Percentiles rank a stretch among this genome's conserved stretches.
Conservation (phyloP, 2,888 invertebrate species). For the Chrysodeixis includens region DNA sequence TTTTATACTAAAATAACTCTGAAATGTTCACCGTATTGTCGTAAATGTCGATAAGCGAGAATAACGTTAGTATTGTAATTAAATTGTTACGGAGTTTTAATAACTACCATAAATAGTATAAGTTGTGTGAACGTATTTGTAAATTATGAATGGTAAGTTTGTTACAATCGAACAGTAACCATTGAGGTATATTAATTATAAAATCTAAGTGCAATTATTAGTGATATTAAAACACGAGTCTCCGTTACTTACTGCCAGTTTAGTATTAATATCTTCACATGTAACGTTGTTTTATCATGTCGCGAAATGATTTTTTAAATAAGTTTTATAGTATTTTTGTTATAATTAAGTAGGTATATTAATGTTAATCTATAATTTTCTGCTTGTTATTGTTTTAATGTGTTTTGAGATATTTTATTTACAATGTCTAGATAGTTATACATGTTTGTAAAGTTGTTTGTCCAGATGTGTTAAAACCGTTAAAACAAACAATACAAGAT, state of each 20-base stretch:
- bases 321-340: neutral
- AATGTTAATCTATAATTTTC: neutral
- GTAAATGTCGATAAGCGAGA: neutral
- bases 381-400: neutral
- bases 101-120: neutral
- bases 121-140: neutral
- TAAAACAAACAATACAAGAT: too few relatives aligned
- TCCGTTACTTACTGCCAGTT: neutral
- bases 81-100: neutral
- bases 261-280: neutral
- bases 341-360: neutral
- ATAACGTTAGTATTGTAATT: neutral
- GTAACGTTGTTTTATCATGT: neutral
- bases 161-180: neutral
- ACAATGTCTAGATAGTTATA: neutral
- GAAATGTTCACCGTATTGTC: neutral
- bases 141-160: neutral
- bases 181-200: neutral
- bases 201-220: constrained; percentile 16
- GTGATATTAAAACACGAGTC: constrained; percentile 15
- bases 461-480: too few relatives aligned
- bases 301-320: too few relatives aligned
- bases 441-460: neutral
- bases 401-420: neutral
- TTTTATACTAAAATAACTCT: neutral